Evolutionary conservation across 2,888 invertebrate species (phyloP), one percentile per base, ranked within the genome.

Genomic region (Cataglyphis cursor): DNA sequence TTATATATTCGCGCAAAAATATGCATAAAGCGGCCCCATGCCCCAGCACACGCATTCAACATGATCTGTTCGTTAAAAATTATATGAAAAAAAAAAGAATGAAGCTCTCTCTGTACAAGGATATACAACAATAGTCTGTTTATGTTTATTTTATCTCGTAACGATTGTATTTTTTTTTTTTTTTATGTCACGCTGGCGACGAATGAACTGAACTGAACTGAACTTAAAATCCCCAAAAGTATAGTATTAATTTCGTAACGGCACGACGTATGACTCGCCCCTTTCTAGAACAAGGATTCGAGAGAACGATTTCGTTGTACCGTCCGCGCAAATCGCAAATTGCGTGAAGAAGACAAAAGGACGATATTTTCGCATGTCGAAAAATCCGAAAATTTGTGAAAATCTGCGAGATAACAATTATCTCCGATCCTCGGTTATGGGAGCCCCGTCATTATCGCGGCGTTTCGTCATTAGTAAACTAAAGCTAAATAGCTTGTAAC

Each of bases 11-110:
- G 66, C 76, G 68, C 76, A 78, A 70, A 78, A 70, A 78, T 70
- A 87, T 85, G 89, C 88, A 83, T 88, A 86, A 91, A 90, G 91
- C 90, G 91, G 91, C 90, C 91, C 91, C 91, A 89, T 91, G 90
- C 91, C 91, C 91, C 87, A 57, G 41, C 54, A 89, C 88, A 87
- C 88, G 89, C 86, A 44, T 44, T 80, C 59, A 72, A 80, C 15
- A 66, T 66, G 89, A 91, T 59, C 86, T 70, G 84, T 85, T 85
- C 85, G 82, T 87, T 88, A 89, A 84, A 88, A 89, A 91, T 8
- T 76, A 64, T 66, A 44, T 35, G 51, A 41, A 64, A 80, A 80
- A 74, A 41, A 64, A 10, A 73, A 81, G 8, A 66, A 72, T 54
- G 83, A 88, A 91, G 88, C 84, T 81, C n/a, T 51, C 82, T 91